Evolutionary conservation across 2,888 invertebrate species (phyloP), one percentile per base, ranked within the genome.

Genomic region (Agrotis exclamationis): DNA sequence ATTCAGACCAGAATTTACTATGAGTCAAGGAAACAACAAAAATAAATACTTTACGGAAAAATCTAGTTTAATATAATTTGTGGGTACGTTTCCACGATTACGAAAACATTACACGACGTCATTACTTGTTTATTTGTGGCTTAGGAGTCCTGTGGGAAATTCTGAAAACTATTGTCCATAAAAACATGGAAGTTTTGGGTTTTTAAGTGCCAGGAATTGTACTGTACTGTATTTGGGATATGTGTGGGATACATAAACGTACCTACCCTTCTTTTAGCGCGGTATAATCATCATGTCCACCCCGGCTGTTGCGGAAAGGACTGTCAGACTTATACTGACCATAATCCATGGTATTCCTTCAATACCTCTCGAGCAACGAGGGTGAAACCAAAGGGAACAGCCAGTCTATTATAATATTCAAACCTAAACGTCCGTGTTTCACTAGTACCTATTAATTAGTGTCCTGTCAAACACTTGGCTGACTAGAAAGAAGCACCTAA

Each of bases 21-120:
- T 56, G 57, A 57, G 45, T 73, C 76, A 73, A 3, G 13, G 13
- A 22, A 24, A 20, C 9, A 9, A 47, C 28, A 11, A 44, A 58
- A 39, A 20, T 58, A 28, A 5, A 48, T 22, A 59, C 44, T 28
- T 48, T 45, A 68, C 14, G 73, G 76, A 74, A 76, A 76, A 53
- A 48, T 54, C 22, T 73, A 48, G 11, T 28, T 39, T 53, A 28
- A 1, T 22, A 11, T 11, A 11, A 44, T 60, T 74, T 50, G 24
- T 53, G 45, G 39, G 58, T 59, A 54, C n/a, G 18, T 74, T 76
- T 67, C 53, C 53, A 76, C 68, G 53, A 54, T 67, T 48, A 73
- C 39, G n/a, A 47, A 56, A 58, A 50, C 14, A 65, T 48, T 47
- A 22, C 5, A 22, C n/a, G 18, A 22, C n/a, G 18, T 24, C 9